phyloP scores from a whole-genome alignment of 2,113 vertebrate species.

The Toxotes jaculatrix region DNA sequence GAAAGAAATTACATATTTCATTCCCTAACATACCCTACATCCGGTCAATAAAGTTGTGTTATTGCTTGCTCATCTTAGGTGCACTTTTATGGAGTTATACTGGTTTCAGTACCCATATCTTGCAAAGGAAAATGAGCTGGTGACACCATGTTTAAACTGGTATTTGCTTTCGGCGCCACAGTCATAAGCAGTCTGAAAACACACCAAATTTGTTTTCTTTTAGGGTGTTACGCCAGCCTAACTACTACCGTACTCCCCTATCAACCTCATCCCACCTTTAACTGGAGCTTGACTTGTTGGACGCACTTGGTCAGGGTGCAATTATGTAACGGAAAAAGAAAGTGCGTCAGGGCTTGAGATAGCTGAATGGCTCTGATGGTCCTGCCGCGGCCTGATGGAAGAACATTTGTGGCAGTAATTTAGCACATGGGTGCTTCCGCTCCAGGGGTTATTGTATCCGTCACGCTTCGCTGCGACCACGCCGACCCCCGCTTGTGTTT shows the following conservation, averaged over 20 bases:
- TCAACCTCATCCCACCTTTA: conserved; percentile 47
- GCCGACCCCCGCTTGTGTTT: conserved; percentile 67
- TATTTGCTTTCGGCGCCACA: neutral
- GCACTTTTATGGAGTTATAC: neutral
- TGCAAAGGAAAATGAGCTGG: neutral
- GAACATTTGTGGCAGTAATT: conserved; percentile 81
- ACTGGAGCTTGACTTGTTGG: conserved; percentile 44
- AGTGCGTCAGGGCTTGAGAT: conserved; percentile 48
- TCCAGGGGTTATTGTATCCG: conserved; percentile 80
- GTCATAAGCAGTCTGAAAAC: neutral
- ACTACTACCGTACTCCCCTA: neutral
- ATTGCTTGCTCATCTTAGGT: neutral
- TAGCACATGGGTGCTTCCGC: conserved; percentile 80
- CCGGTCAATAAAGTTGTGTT: neutral
- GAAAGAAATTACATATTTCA: no score
- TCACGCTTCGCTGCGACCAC: conserved; percentile 67
- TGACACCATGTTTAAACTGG: neutral
- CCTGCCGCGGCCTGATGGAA: conserved; percentile 53
- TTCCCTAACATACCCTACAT: neutral
- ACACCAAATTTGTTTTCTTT: conserved; percentile 12
- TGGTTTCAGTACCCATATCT: neutral
- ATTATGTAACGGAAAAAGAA: conserved; percentile 64
- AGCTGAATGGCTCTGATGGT: conserved; percentile 54
- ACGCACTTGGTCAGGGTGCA: conserved; percentile 34
- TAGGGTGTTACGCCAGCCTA: neutral